These are phyloP conservation scores for Cremastobaeus sp. DNA, from an alignment of 2,888 invertebrate species.

Conservation along the genomic window DNA sequence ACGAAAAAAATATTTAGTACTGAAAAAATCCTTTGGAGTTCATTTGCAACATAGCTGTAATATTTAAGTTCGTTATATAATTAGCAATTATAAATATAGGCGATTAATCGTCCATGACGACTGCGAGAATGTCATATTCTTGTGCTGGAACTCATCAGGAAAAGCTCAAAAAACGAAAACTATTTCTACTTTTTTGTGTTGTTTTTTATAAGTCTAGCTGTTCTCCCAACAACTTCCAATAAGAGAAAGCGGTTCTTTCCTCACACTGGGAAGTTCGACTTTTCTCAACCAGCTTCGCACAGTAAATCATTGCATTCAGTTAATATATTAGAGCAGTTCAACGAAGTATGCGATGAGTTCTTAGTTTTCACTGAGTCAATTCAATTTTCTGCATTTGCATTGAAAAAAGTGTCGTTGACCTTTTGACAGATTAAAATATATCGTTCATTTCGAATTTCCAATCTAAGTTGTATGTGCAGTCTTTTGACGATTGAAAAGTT, in stretches of 20 bases:
- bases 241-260: slow-evolving; percentile 61
- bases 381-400: no score
- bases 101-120: slow-evolving; percentile 11
- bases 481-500: no score
- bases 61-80: slow-evolving; percentile 27
- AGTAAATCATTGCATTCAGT: slow-evolving; percentile 52
- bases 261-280: slow-evolving; percentile 55
- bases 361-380: no score
- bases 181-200: slow-evolving; percentile 13
- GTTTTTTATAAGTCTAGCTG: slow-evolving; percentile 38
- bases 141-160: slow-evolving; percentile 2
- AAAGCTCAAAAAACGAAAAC: slow-evolving; percentile 42
- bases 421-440: no score
- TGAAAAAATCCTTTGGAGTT: no score
- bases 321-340: no score
- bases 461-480: no score
- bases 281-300: slow-evolving; percentile 49
- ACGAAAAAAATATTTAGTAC: no score
- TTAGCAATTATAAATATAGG: neutral
- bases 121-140: neutral
- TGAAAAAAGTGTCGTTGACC: no score
- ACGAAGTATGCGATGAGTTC: no score
- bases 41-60: slow-evolving; percentile 20
- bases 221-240: slow-evolving; percentile 55
- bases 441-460: no score